phyloP scores from a whole-genome alignment of 2,113 vertebrate species.

The Petrocephalus microphthalmus region DNA sequence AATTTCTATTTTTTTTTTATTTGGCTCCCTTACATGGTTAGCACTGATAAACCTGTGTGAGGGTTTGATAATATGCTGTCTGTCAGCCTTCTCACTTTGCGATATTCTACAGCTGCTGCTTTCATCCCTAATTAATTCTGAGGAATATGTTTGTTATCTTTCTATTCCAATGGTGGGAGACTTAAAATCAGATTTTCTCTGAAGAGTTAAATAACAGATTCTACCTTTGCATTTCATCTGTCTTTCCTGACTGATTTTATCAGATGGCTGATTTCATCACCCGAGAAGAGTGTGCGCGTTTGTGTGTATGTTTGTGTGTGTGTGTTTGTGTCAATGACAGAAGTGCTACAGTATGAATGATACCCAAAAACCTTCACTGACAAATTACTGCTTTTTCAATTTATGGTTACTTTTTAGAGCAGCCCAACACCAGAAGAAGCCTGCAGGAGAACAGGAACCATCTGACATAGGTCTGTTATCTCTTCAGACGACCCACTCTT shows the following conservation, averaged over 20 bases:
- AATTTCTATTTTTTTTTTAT: neutral
- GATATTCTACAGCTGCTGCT: neutral
- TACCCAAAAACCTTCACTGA: neutral
- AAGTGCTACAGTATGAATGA: neutral
- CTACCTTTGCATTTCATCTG: neutral
- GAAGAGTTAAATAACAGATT: neutral
- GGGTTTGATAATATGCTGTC: neutral
- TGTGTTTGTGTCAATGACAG: neutral
- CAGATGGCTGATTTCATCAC: neutral
- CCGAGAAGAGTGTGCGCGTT: neutral
- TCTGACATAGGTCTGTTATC: neutral
- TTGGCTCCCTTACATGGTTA: neutral
- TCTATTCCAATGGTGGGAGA: neutral
- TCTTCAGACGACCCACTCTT: neutral
- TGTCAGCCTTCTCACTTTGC: neutral
- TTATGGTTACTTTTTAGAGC: neutral
- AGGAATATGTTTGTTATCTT: neutral
- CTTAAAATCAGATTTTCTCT: neutral
- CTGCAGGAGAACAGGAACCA: neutral
- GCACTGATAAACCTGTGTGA: neutral
- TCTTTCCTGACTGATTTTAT: neutral
- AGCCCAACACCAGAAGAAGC: neutral
- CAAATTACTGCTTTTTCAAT: neutral
- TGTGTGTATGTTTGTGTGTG: neutral
- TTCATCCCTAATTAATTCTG: neutral